Evolutionary conservation across 2,888 invertebrate species (phyloP).

Genomic region (Elgonia sp.): DNA sequence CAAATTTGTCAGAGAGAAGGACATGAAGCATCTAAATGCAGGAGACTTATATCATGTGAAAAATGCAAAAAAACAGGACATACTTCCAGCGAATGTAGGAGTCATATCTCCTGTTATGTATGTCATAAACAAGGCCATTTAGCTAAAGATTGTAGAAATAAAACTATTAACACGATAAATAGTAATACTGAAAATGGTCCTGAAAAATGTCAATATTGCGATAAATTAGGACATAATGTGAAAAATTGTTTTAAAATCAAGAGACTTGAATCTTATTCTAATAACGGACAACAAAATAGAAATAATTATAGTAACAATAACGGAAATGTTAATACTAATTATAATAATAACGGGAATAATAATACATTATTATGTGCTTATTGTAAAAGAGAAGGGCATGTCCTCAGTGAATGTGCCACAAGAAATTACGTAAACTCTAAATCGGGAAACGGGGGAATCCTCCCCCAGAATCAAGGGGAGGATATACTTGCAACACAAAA

Average conservation of each 20-base stretch:
- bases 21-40: conserved; percentile 9
- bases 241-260: not conserved
- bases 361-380: not conserved
- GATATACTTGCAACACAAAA: not conserved
- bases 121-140: not conserved
- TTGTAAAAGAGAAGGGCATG: not conserved
- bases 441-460: not conserved
- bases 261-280: not conserved
- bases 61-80: not conserved
- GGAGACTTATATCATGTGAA: not conserved
- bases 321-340: not conserved
- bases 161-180: not conserved
- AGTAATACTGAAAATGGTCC: not conserved
- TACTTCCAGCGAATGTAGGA: not conserved
- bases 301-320: not conserved
- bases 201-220: not conserved
- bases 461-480: not conserved
- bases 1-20: conserved; percentile 25
- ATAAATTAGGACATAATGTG: not conserved
- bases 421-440: not conserved
- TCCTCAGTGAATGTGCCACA: not conserved
- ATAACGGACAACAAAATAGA: not conserved
- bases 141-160: not conserved
- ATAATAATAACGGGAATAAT: not conserved
- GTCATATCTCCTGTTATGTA: not conserved